Conservation (phyloP, 2,888 invertebrate species). For the Ctenicera cuprea region DNA sequence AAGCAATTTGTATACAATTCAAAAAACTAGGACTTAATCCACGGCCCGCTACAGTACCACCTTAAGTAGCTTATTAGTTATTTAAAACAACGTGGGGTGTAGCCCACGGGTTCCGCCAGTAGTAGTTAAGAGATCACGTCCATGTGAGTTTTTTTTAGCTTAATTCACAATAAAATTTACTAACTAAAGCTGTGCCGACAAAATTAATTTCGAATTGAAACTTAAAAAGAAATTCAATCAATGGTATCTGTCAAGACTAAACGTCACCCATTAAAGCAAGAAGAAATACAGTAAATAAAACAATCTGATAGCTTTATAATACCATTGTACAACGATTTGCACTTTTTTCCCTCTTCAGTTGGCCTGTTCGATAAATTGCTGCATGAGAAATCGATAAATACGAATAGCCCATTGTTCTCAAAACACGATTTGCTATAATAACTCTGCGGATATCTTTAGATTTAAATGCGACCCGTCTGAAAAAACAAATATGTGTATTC, state of each 20-base stretch:
- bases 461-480: conserved; percentile 31
- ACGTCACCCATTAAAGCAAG: background rate
- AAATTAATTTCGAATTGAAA: too few relatives aligned
- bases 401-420: conserved; percentile 51
- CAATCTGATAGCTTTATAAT: conserved; percentile 49
- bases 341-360: conserved; percentile 35
- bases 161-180: too few relatives aligned
- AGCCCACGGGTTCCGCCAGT: too few relatives aligned
- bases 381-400: conserved; percentile 50
- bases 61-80: too few relatives aligned
- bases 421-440: conserved; percentile 47
- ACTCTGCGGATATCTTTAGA: conserved; percentile 38
- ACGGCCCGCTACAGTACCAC: too few relatives aligned
- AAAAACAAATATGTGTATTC: conserved; percentile 29
- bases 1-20: too few relatives aligned
- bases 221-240: too few relatives aligned
- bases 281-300: conserved; percentile 26
- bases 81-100: too few relatives aligned
- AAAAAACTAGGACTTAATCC: too few relatives aligned
- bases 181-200: too few relatives aligned
- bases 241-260: background rate
- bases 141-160: too few relatives aligned
- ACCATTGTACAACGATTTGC: conserved; percentile 44
- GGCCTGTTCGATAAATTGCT: conserved; percentile 44
- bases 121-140: too few relatives aligned